Conservation (phyloP, 2,797 vertebrate species). For the Liasis olivaceus region DNA sequence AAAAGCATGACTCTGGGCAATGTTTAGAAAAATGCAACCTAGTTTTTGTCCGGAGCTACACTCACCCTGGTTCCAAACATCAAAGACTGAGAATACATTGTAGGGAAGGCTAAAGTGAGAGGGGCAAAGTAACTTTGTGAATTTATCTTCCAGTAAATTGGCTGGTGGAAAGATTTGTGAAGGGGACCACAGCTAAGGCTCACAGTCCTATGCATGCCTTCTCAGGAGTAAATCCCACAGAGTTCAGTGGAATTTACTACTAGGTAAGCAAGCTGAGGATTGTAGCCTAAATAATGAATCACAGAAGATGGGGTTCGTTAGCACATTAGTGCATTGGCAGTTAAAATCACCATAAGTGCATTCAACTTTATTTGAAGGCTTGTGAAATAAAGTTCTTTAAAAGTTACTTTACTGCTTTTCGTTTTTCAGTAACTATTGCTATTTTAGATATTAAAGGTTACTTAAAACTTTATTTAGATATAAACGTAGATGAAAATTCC, state of each 20-base stretch:
- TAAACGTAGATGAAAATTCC: neutral
- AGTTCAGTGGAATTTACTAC: neutral
- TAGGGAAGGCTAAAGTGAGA: neutral
- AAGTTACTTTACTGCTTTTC: neutral
- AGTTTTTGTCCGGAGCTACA: neutral
- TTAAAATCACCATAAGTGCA: neutral
- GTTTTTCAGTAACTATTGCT: neutral
- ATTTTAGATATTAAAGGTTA: neutral
- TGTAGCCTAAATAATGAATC: neutral
- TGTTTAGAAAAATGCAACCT: neutral
- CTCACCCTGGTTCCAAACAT: neutral
- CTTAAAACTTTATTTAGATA: neutral
- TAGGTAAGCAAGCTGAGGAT: neutral
- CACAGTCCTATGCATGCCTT: neutral
- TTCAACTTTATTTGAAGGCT: neutral
- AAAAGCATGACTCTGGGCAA: neutral
- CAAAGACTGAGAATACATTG: neutral
- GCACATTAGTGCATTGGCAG: neutral
- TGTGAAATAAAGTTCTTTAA: neutral
- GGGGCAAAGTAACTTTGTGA: neutral
- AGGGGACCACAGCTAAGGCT: neutral
- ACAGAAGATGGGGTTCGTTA: neutral
- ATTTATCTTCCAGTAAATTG: neutral
- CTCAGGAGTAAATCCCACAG: neutral
- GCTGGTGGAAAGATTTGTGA: neutral